Percentiles rank a stretch among this genome's conserved stretches.
These are phyloP conservation scores for Chymomyza amoena DNA, from an alignment of 2,888 invertebrate species.

Conservation along the genomic window DNA sequence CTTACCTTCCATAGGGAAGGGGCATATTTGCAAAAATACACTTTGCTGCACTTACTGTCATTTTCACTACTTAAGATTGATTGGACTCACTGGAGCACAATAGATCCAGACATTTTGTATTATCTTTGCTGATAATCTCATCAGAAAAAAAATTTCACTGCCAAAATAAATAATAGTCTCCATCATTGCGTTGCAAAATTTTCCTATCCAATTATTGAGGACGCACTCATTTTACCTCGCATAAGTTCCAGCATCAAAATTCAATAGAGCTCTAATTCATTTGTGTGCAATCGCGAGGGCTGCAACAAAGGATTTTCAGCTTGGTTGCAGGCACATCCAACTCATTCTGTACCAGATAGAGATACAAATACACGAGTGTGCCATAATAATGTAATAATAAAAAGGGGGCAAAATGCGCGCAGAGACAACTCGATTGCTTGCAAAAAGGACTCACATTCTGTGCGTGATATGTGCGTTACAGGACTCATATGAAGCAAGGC, in stretches of 20 bases:
- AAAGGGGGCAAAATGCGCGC: neutral
- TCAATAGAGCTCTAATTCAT: conserved; percentile 2
- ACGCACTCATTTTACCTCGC: neutral
- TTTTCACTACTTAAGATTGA: too few species aligned
- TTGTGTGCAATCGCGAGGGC: neutral
- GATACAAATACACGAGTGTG: neutral
- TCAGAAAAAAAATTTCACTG: too few species aligned
- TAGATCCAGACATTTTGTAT: too few species aligned
- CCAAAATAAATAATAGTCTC: too few species aligned
- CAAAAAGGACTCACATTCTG: neutral
- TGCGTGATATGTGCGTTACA: neutral
- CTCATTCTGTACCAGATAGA: neutral
- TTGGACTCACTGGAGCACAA: too few species aligned
- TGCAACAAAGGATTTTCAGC: neutral
- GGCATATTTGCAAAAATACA: too few species aligned
- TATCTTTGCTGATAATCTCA: too few species aligned
- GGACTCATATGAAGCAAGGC: neutral
- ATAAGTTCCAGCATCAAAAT: neutral
- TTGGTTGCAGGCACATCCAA: neutral
- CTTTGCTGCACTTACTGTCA: too few species aligned
- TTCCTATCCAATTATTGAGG: neutral
- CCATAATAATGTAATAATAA: neutral
- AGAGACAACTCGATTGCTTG: neutral
- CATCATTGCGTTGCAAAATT: neutral
- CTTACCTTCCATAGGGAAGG: too few species aligned